phyloP scores from a whole-genome alignment of 2,888 invertebrate species.

The Amiota minor region DNA sequence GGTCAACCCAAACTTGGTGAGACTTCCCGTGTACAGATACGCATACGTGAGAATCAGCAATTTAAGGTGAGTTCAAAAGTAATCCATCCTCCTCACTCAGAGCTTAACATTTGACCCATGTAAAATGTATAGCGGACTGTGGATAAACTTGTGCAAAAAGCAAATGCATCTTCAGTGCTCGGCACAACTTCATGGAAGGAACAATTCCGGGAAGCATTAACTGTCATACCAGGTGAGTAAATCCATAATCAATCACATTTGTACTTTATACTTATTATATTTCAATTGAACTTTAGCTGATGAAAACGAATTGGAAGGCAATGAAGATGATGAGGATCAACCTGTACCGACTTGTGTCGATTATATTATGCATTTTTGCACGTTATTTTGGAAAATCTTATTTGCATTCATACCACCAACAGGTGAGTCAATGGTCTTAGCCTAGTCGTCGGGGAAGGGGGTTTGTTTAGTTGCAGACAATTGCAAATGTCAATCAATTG shows the following conservation, averaged over 20 bases:
- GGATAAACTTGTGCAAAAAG: constrained; percentile 97
- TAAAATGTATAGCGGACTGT: constrained; percentile 78
- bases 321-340: constrained; percentile 75
- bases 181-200: constrained; percentile 99
- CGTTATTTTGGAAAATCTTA: constrained; percentile 97
- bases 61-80: constrained; percentile 85
- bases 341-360: constrained; percentile 90
- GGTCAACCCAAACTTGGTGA: constrained; percentile 95
- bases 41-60: constrained; percentile 98
- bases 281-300: constrained; percentile 57
- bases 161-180: constrained; percentile 93
- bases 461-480: background rate
- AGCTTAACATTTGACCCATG: background rate
- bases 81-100: too few species aligned
- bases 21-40: constrained; percentile 86
- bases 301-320: constrained; percentile 76
- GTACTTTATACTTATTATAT: background rate
- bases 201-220: constrained; percentile 97
- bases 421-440: constrained; percentile 75
- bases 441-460: background rate
- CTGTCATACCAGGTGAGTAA: constrained; percentile 87
- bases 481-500: background rate
- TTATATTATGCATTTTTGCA: constrained; percentile 96
- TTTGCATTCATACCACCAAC: constrained; percentile 99
- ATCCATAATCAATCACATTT: background rate